Evolutionary conservation across 2,113 vertebrate species (phyloP), one percentile per base, ranked within the genome.

Genomic region (Pyrgilauda ruficollis): DNA sequence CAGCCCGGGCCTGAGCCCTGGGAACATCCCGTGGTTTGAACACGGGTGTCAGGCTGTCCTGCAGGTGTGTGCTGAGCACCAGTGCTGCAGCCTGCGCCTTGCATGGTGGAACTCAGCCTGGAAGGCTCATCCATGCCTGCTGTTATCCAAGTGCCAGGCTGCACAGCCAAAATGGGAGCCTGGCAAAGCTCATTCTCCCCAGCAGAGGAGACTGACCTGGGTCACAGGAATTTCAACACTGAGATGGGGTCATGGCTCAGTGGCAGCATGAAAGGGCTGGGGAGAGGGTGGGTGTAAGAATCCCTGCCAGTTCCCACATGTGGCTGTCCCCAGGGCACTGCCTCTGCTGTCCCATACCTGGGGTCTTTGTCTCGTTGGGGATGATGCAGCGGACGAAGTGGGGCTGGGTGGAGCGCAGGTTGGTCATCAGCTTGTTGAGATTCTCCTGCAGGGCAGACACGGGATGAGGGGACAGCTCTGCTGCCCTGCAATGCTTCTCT

Each of bases 321-420:
- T 14, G 18, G 52, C 69, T 76, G 49, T 26, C 31, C 74, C 87
- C 31, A 17, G 49, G 28, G 41, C 44, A 24, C 5, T 66, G 53
- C 9, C 80, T 15, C 44, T 15, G 41, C 17, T 74, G 39, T 16
- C 35, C 35, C 77, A 12, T 97, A 98, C 99, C 99, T 98, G 99
- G 98, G 74, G 98, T 99, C 97, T 99, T 99, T 67, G 98, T 98
- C 97, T 99, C 99, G 8, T 99, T 99, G 26, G 99, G 99, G 92
- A 99, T 99, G 93, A 99, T 98, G 96, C 99, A 99, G 73, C 99
- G 98, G 24, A 99, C 99, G 31, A 99, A 99, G 96, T 99, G 99
- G 53, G 99, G 99, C 97, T 99, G 99, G 6, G 99, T 99, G 96
- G 98, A 98, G 81, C 98, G 98, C 66, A 99, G 98, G 94, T 99